Evolutionary conservation across 1,140 invertebrate species (phyloP).

Genomic region (Drosophila littoralis): DNA sequence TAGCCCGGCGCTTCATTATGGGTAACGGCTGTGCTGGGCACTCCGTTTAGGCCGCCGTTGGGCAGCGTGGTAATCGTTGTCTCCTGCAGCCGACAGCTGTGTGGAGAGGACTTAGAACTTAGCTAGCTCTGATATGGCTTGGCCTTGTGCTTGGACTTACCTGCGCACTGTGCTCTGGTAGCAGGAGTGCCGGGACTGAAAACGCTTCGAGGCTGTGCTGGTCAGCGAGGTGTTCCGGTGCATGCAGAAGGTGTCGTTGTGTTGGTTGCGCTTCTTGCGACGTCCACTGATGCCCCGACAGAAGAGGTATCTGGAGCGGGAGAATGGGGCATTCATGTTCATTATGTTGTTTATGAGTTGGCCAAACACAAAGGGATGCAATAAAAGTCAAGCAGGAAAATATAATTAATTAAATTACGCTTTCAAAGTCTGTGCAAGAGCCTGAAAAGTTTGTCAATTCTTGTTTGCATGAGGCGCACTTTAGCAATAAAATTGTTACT

Average conservation of each 20-base stretch:
- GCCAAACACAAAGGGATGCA: neutral
- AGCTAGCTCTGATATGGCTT: neutral
- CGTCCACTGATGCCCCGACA: conserved; percentile 70
- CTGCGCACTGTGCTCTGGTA: conserved; percentile 81
- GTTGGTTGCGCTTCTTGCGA: conserved; percentile 71
- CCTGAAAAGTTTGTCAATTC: conserved; percentile 3
- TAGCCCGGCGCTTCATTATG: conserved; percentile 48
- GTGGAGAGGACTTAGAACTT: neutral
- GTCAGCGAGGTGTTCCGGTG: conserved; percentile 82
- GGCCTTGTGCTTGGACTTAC: conserved; percentile 43
- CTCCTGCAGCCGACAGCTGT: conserved; percentile 74
- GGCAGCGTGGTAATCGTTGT: conserved; percentile 76
- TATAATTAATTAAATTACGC: neutral
- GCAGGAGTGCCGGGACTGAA: conserved; percentile 73
- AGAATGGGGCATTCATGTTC: neutral
- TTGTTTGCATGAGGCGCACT: neutral
- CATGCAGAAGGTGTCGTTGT: conserved; percentile 78
- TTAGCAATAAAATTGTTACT: too few species aligned
- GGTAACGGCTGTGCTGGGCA: conserved; percentile 32
- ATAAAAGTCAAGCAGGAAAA: conserved; percentile 15
- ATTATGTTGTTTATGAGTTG: neutral
- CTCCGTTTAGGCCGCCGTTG: conserved; percentile 62
- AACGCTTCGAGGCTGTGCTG: conserved; percentile 80
- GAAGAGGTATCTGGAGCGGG: conserved; percentile 71
- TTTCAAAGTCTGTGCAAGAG: neutral